Percentiles rank a stretch among this genome's conserved stretches.
Conservation (phyloP, 2,888 invertebrate species). For the Ichneumoninae sp. region DNA sequence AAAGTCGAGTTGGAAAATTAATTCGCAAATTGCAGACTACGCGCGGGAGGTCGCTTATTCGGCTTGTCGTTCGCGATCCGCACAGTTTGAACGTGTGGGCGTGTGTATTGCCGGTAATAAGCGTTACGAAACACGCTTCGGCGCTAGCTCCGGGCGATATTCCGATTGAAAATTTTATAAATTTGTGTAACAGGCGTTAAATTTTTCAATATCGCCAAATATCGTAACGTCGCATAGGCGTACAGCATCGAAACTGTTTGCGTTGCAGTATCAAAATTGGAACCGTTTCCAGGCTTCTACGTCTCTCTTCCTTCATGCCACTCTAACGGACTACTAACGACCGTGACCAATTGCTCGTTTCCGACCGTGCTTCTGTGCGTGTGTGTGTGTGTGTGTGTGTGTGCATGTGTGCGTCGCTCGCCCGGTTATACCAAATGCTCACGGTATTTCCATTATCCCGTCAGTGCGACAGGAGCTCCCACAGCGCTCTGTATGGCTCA, state of each 20-base stretch:
- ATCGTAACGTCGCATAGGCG: neutral
- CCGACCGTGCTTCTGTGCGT: slow-evolving; percentile 69
- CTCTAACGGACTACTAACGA: slow-evolving; percentile 75
- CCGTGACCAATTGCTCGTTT: slow-evolving; percentile 79
- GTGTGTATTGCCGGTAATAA: neutral
- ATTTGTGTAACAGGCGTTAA: neutral
- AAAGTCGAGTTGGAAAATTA: slow-evolving; percentile 71
- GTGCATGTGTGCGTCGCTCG: slow-evolving; percentile 67
- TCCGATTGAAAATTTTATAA: neutral
- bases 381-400: slow-evolving; percentile 59
- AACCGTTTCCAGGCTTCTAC: slow-evolving; percentile 23
- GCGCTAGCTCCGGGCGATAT: neutral
- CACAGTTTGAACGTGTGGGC: slow-evolving; percentile 1
- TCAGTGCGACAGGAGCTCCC: slow-evolving; percentile 45
- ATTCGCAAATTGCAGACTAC: slow-evolving; percentile 69
- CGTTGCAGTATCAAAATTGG: neutral
- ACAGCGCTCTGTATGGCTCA: slow-evolving; percentile 14
- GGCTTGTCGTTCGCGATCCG: slow-evolving; percentile 7
- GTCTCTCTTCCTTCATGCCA: slow-evolving; percentile 48
- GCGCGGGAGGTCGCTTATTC: slow-evolving; percentile 25
- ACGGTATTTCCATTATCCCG: slow-evolving; percentile 63
- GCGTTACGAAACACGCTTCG: slow-evolving; percentile 12
- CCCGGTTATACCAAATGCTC: slow-evolving; percentile 39
- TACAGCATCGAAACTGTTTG: neutral
- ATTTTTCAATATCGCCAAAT: neutral